A percentile compares a stretch with the other conserved stretches of the same genome.
Evolutionary conservation across 1,140 invertebrate species (phyloP).

Genomic region (Macrocentrus cingulum): DNA sequence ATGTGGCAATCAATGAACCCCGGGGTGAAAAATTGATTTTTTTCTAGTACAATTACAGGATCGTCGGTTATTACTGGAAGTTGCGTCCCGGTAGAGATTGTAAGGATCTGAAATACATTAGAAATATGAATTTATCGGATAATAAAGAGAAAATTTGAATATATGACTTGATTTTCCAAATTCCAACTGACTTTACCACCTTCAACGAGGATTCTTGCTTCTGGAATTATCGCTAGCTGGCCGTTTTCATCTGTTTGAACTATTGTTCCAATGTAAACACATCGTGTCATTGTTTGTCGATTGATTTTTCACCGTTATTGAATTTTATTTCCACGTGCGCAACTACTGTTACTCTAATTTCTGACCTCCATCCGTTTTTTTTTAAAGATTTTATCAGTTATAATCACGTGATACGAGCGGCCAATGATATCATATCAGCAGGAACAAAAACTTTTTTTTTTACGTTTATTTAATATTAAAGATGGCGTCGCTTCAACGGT

Average conservation of each 20-base stretch:
- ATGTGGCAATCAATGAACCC: constrained; percentile 88
- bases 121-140: constrained; percentile 17
- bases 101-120: constrained; percentile 34
- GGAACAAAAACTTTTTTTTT: too few relatives aligned
- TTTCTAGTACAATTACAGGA: constrained; percentile 50
- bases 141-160: background rate
- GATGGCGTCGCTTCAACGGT: too few relatives aligned
- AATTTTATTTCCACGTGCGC: too few relatives aligned
- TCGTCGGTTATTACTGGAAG: constrained; percentile 36
- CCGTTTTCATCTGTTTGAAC: constrained; percentile 41
- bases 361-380: too few relatives aligned
- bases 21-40: constrained; percentile 77
- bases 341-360: too few relatives aligned
- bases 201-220: constrained; percentile 54
- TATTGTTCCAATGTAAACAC: constrained; percentile 45
- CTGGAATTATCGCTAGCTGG: constrained; percentile 47
- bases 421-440: too few relatives aligned
- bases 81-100: constrained; percentile 27
- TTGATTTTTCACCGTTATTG: too few relatives aligned
- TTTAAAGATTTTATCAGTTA: too few relatives aligned
- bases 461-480: too few relatives aligned
- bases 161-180: background rate
- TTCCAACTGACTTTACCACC: constrained; percentile 52
- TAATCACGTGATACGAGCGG: too few relatives aligned
- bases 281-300: constrained; percentile 39